These are phyloP conservation scores for Helogale parvula DNA, from an alignment of 2,113 vertebrate genomes.

Conservation along the genomic window DNA sequence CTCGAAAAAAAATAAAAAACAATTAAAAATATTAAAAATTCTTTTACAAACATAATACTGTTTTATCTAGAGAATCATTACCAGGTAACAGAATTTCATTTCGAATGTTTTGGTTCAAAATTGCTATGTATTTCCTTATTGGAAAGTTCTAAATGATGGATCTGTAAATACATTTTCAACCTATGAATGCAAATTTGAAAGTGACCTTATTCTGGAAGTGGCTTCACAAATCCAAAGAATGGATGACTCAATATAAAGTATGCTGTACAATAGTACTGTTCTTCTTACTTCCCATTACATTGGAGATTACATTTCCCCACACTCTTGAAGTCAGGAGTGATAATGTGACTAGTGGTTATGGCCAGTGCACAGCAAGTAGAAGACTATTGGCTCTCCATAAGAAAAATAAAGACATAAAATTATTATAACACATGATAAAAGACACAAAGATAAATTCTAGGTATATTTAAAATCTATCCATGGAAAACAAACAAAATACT, in stretches of 20 bases:
- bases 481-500: not conserved
- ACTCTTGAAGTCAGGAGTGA: not conserved
- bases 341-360: not conserved
- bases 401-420: not conserved
- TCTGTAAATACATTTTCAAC: not conserved
- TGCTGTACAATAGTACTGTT: not conserved
- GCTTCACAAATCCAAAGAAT: not conserved
- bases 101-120: not conserved
- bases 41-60: not conserved
- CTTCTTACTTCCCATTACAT: not conserved
- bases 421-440: not conserved
- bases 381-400: not conserved
- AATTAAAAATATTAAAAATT: not conserved
- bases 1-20: no score
- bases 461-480: not conserved
- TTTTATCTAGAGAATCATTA: not conserved
- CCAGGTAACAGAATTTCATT: not conserved
- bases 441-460: not conserved
- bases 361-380: not conserved
- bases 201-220: not conserved
- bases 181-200: not conserved
- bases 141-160: not conserved
- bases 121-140: not conserved
- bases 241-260: not conserved
- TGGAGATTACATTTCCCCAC: not conserved